Percentiles rank a stretch among this genome's conserved stretches.
Conservation (phyloP, 2,797 vertebrate genomes). For the Tenualosa thibaudeaui region DNA sequence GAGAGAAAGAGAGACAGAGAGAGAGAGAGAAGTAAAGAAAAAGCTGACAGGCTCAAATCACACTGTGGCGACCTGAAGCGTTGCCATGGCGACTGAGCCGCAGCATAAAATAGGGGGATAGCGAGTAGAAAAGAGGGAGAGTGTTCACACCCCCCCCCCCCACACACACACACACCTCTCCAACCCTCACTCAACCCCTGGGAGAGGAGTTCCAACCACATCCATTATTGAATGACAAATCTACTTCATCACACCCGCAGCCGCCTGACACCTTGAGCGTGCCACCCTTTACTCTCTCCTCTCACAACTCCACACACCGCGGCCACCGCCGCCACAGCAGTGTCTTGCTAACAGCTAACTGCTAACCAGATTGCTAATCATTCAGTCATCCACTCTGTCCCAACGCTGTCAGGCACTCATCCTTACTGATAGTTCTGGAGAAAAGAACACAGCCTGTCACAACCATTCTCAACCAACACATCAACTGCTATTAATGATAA, state of each 20-base stretch:
- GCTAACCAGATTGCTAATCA: no score
- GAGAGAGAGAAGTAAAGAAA: conserved; percentile 23
- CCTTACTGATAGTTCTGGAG: not conserved
- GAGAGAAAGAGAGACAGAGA: conserved; percentile 13
- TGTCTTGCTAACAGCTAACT: not conserved
- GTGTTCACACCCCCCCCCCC: conserved; percentile 36
- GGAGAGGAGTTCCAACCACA: conserved; percentile 42
- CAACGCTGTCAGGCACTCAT: not conserved
- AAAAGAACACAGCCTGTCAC: no score
- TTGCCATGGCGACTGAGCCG: conserved; percentile 60
- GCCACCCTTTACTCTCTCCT: not conserved
- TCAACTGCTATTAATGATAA: no score
- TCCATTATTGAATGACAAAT: conserved; percentile 66
- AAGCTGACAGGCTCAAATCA: conserved; percentile 42
- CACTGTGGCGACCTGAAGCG: conserved; percentile 48
- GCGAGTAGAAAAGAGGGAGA: conserved; percentile 9
- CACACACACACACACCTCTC: conserved; percentile 45
- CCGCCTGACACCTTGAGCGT: not conserved
- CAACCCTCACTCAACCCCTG: not conserved
- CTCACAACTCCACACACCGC: not conserved
- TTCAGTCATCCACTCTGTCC: no score
- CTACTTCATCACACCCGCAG: conserved; percentile 57
- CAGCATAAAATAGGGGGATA: conserved; percentile 22
- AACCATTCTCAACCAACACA: no score
- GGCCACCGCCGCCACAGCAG: not conserved